Percentiles rank a stretch among this genome's conserved stretches.
Conservation (phyloP, 2,888 invertebrate genomes). For the Hemithea aestivaria region DNA sequence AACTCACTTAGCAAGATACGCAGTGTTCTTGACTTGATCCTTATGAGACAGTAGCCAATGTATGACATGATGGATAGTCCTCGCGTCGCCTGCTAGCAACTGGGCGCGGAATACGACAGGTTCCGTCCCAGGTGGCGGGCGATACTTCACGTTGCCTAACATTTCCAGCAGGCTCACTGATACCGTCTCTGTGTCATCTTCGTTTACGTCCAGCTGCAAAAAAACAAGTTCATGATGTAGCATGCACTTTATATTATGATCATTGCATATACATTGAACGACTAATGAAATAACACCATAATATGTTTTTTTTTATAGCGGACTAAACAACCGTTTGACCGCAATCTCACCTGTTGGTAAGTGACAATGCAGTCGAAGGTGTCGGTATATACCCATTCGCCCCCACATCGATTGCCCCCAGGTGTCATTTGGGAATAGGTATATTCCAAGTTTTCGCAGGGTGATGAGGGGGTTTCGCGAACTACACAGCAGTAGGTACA, state of each 20-base stretch:
- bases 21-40: conserved; percentile 87
- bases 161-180: conserved; percentile 85
- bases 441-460: too few relatives aligned
- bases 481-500: too few relatives aligned
- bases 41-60: conserved; percentile 88
- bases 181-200: conserved; percentile 87
- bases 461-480: too few relatives aligned
- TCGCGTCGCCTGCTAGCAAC: conserved; percentile 82
- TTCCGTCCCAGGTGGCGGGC: conserved; percentile 78
- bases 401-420: too few relatives aligned
- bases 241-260: not conserved
- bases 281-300: too few relatives aligned
- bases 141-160: conserved; percentile 88
- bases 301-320: too few relatives aligned
- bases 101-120: conserved; percentile 65
- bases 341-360: too few relatives aligned
- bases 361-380: too few relatives aligned
- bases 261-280: too few relatives aligned
- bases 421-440: too few relatives aligned
- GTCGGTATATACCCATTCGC: too few relatives aligned
- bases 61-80: conserved; percentile 86
- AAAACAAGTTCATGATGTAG: not conserved
- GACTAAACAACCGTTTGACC: too few relatives aligned
- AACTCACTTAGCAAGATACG: conserved; percentile 87
- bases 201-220: conserved; percentile 81